Base-by-base conservation (phyloP, 2,888 invertebrate species). In the Gisinianus flammeolus region DNA sequence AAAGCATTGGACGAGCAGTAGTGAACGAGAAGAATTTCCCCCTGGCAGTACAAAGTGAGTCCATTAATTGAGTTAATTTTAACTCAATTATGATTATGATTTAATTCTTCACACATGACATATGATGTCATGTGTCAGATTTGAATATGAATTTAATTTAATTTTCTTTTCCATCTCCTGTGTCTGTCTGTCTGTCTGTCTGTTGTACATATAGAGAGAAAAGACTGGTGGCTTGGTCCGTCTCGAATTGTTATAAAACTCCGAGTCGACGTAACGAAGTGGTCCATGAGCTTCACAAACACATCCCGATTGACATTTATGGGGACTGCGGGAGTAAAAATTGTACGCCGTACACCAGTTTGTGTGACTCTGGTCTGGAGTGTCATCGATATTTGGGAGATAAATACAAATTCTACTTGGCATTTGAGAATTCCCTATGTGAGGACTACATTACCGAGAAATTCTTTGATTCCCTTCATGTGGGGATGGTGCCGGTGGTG, bases 381-480 rank as follows among this genome's bases (percentile, higher is more conserved):
- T 83, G 83, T 54, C 79, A 82, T 70, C 72, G 80, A 64, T 79
- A 77, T 54, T 68, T 83, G 8, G 81, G 76, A 24, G 56, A 70
- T 70, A 80, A 84, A 26, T 85, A 85, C 79, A 85, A 85, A 77
- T 85, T 85, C 70, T 85, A 85, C 69, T 66, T 85, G 6, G 84
- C 85, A 5, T 85, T 85, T 69, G 85, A 85, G 67, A 85, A 85
- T 70, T 85, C 85, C 5, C 77, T 85, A 28, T 85, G 85, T 67
- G 79, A 75, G 28, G 85, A 85, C 66, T 85, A 85, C 79, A 81
- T 85, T n/a, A 85, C 85, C 0, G 44, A 44, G 44, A 85, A 85
- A 79, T 83, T 85, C 19, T 85, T 81, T 73, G 80, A 81, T 54
- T 74, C 82, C 3, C 77, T 84, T 0, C 75, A 78, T 6, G 71